Evolutionary conservation across 2,888 invertebrate genomes (phyloP), one percentile per base, ranked within the genome.

Genomic region (Troides helena): DNA sequence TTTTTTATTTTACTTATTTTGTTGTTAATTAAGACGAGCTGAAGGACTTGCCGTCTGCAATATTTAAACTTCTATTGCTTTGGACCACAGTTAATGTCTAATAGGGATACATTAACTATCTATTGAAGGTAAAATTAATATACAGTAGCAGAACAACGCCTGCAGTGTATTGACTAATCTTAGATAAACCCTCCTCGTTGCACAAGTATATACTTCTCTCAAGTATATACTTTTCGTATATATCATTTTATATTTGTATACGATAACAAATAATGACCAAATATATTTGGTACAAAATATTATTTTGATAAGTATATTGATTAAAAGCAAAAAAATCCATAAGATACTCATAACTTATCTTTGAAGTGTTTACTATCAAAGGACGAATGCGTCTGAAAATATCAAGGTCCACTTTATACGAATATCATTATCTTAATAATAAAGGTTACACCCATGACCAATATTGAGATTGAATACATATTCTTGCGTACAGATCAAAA

Each of bases 361-460:
- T 36, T 62, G 25, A 25, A 66, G 53, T 67, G 23, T 60, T 53
- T 61, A n/a, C 43, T 57, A 65, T 65, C 65, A 46, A 65, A 61
- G 56, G 43, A 62, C 56, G 43, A 7, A 36, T 58, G 36, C 23
- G 57, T 62, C 46, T 56, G 46, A 62, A 61, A 65, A 65, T n/a
- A 50, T 21, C 25, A 61, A 57, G 65, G 57, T 25, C n/a, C 10
- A 56, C 30, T 23, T 65, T 23, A 58, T 61, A 59, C 62, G 5
- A 60, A 69, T 65, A 65, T 5, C 30, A 59, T 65, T 65, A 69
- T 69, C 65, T 57, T 30, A 21, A 21, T n/a, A 17, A 46, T 57
- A 57, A 69, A 69, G 56, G 62, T 23, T 62, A 62, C 43, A 65
- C 43, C 65, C 69, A 65, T 65, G 65, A 69, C 62, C 69, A 65